Evolutionary conservation across 2,888 invertebrate species (phyloP).

Genomic region (Hoplodrina ambigua): DNA sequence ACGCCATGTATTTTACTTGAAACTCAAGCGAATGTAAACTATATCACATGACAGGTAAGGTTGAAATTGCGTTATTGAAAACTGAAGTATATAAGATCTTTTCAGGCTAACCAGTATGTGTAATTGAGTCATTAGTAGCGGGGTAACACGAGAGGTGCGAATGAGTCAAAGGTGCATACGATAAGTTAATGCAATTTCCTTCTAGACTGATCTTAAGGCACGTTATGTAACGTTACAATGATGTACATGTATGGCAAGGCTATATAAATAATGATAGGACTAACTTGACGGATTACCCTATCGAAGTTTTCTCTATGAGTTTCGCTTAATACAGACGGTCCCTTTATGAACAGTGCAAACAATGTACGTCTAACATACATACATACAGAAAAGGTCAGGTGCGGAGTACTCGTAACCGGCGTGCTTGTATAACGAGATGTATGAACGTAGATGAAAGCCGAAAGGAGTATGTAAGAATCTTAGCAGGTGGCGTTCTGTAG

Average conservation of each 20-base stretch:
- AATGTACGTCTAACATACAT: no score
- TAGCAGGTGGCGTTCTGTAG: no score
- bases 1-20: constrained; percentile 68
- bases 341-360: no score
- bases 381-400: no score
- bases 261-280: no score
- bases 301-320: no score
- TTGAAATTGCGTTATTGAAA: constrained; percentile 26
- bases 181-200: constrained; percentile 84
- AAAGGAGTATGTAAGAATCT: no score
- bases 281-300: no score
- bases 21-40: constrained; percentile 19
- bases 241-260: background rate
- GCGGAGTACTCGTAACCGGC: no score
- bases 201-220: constrained; percentile 69
- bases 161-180: constrained; percentile 81
- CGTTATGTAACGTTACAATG: background rate
- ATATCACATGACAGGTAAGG: background rate
- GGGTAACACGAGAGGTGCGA: constrained; percentile 80
- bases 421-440: no score
- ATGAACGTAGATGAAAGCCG: no score
- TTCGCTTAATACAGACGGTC: no score
- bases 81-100: constrained; percentile 36
- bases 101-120: constrained; percentile 64
- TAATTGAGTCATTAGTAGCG: constrained; percentile 85